Conservation (phyloP, 30 jellyfish, hydroid and myxozoan genomes). For the Nemopilema nomurai region DNA sequence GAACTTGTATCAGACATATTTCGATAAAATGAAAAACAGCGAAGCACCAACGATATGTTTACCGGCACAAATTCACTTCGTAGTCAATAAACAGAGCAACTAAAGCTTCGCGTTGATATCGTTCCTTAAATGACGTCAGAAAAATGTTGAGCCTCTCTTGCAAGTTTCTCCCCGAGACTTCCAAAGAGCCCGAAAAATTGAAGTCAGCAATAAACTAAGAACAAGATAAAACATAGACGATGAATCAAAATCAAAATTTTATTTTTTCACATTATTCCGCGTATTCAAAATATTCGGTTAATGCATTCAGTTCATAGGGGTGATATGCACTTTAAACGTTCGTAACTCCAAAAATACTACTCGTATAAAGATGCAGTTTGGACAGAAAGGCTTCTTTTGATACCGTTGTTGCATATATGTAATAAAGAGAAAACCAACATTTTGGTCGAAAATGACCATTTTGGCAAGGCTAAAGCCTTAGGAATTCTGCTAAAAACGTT, state of each 20-base stretch:
- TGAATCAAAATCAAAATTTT: not conserved
- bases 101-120: not conserved
- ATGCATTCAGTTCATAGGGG: not conserved
- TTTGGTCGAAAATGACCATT: too few relatives aligned
- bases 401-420: too few relatives aligned
- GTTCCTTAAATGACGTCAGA: not conserved
- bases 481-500: too few relatives aligned
- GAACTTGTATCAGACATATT: not conserved
- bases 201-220: not conserved
- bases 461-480: too few relatives aligned
- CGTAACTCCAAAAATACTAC: too few relatives aligned
- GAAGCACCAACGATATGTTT: not conserved
- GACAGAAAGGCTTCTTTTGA: too few relatives aligned
- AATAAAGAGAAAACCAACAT: too few relatives aligned
- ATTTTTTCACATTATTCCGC: not conserved
- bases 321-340: conserved; percentile 8
- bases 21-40: not conserved
- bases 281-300: not conserved
- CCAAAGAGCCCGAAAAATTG: too few relatives aligned
- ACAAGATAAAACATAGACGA: not conserved
- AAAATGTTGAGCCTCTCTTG: not conserved
- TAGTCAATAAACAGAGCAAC: not conserved
- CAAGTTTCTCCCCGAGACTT: not conserved
- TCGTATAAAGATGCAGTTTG: too few relatives aligned
- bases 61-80: not conserved